Base-by-base conservation (phyloP, 1,140 invertebrate genomes). In the Anoplolepis gracilipes region DNA sequence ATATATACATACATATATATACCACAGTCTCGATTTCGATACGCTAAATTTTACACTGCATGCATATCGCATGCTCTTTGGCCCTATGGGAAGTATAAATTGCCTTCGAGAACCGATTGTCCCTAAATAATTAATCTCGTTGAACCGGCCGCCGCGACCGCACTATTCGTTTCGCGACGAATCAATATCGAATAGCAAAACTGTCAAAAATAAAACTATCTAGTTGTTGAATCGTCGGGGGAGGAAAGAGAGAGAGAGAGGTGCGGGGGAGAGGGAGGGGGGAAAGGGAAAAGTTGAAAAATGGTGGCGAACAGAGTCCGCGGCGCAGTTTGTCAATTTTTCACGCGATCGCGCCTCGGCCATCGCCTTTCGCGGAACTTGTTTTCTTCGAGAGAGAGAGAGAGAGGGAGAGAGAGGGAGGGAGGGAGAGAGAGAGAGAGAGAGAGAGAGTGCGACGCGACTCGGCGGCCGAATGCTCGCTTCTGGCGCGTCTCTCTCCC, bases 181-280 rank as follows among this genome's bases (percentile, higher is more conserved):
- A 82, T 82, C 78, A 61, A 82, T 82, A 82, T 73, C 78, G 53
- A 82, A 82, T 81, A 73, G 59, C 78, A 39, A 61, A 72, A 82
- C 78, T 82, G 78, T 82, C 78, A 59, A 46, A 82, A 82, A 82
- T 82, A 82, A 82, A 82, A 73, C 67, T 49, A 49, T 53, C 28
- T 59, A 82, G 39, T 82, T 82, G 78, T 72, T 36, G 25, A 46
- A 49, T 49, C 10, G 36, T 19, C 33, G 28, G 1, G 39, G 10
- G 2, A 42, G 11, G 39, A 11, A 36, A 0, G 6, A 2, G 70
- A 59, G 70, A 70, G 69, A 49, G 11, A 36, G 64, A 25, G 5
- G 57, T 5, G n/a, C 1, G 36, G 22, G n/a, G 19, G 1, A 10
- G 39, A 10, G 3, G 33, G 6, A 2, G 0, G 33, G 2, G 33